These are phyloP conservation scores for Philaethria dido DNA, from an alignment of 2,888 invertebrate species.

Conservation along the genomic window DNA sequence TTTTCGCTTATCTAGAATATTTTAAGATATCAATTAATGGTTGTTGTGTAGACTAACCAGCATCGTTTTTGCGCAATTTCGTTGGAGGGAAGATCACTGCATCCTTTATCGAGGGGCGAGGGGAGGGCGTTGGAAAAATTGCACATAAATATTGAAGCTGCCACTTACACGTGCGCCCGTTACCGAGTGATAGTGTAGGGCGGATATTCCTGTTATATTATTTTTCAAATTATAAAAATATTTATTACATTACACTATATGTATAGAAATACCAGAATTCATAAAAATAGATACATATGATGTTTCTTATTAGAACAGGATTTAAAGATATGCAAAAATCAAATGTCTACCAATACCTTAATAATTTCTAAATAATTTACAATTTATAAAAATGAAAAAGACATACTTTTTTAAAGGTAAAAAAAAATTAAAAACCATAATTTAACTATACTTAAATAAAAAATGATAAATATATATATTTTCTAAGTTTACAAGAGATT, in stretches of 20 bases:
- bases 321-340: too few species aligned
- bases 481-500: too few species aligned
- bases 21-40: constrained; percentile 34
- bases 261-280: background rate
- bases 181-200: constrained; percentile 51
- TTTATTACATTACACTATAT: background rate
- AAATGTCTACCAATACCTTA: too few species aligned
- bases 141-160: constrained; percentile 85
- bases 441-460: too few species aligned
- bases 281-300: too few species aligned
- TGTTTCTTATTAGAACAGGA: background rate
- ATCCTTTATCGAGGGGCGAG: constrained; percentile 72
- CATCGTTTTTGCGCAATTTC: constrained; percentile 76
- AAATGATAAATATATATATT: too few species aligned
- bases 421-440: too few species aligned
- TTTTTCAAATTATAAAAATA: background rate
- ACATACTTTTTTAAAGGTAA: too few species aligned
- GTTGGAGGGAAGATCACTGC: constrained; percentile 65
- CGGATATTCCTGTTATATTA: constrained; percentile 54
- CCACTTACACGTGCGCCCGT: constrained; percentile 83
- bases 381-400: too few species aligned
- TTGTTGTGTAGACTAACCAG: constrained; percentile 49
- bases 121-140: constrained; percentile 77
- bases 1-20: background rate
- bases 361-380: too few species aligned